phyloP scores from a whole-genome alignment of 2,113 vertebrate genomes.

The Elaphurus davidianus region DNA sequence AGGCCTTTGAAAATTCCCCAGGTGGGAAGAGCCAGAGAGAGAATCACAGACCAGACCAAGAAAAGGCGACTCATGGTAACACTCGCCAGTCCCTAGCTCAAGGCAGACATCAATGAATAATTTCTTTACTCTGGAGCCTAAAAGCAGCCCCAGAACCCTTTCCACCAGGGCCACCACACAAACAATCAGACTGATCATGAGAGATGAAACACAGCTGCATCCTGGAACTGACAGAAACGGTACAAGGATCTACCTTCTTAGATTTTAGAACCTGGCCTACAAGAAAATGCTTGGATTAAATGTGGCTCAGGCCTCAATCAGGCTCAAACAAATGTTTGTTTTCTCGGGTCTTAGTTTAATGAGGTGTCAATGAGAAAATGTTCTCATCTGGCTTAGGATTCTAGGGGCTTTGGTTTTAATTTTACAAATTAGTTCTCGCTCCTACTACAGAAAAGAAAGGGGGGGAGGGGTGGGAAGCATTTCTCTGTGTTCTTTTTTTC shows the following conservation, averaged over 20 bases:
- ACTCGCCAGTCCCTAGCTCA: background rate
- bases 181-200: background rate
- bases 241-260: background rate
- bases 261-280: background rate
- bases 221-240: background rate
- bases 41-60: background rate
- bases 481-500: constrained; percentile 15
- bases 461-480: constrained; percentile 39
- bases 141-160: background rate
- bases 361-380: constrained; percentile 30
- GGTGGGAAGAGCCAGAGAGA: background rate
- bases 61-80: background rate
- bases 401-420: background rate
- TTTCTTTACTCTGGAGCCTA: background rate
- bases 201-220: background rate
- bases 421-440: background rate
- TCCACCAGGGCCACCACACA: background rate
- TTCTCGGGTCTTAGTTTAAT: constrained; percentile 54
- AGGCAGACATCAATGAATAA: background rate
- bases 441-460: constrained; percentile 17
- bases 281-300: constrained; percentile 18
- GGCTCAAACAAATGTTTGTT: constrained; percentile 39
- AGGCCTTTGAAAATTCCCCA: background rate
- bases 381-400: constrained; percentile 31
- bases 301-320: background rate